Percentiles rank a stretch among this genome's conserved stretches.
These are phyloP conservation scores for Charina bottae DNA, from an alignment of 2,113 vertebrate genomes.

Conservation along the genomic window DNA sequence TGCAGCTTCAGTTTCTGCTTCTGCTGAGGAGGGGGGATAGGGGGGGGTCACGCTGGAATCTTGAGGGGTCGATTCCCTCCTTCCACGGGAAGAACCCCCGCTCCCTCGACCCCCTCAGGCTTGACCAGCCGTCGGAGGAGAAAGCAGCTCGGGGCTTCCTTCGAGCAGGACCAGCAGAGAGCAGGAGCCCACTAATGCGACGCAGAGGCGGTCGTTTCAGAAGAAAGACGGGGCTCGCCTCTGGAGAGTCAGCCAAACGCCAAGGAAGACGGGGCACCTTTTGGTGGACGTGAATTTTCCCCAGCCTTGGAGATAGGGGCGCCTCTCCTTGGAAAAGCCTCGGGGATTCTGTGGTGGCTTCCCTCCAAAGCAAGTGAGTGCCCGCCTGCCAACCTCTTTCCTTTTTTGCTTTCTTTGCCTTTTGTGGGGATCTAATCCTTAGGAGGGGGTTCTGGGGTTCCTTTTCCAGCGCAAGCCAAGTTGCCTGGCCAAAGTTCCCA, in stretches of 20 bases:
- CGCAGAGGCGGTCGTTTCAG: conserved; percentile 6
- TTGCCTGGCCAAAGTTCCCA: background rate
- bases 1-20: conserved; percentile 37
- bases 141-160: background rate
- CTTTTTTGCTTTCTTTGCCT: background rate
- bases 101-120: background rate
- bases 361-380: accelerated
- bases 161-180: background rate
- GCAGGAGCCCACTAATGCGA: conserved; percentile 38
- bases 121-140: background rate
- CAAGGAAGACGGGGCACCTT: conserved; percentile 2
- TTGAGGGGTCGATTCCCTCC: background rate
- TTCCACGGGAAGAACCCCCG: background rate
- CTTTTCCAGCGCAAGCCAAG: background rate
- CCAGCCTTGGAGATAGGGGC: background rate
- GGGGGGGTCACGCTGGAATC: background rate
- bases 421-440: background rate
- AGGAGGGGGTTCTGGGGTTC: background rate
- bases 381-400: background rate
- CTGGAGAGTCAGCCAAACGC: background rate
- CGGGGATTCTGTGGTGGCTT: background rate
- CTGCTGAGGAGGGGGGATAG: conserved; percentile 13
- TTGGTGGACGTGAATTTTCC: background rate
- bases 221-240: background rate
- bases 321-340: accelerated